Percentiles rank a stretch among this genome's conserved stretches.
Conservation (phyloP, 2,888 invertebrate species). For the Gibbula magus region DNA sequence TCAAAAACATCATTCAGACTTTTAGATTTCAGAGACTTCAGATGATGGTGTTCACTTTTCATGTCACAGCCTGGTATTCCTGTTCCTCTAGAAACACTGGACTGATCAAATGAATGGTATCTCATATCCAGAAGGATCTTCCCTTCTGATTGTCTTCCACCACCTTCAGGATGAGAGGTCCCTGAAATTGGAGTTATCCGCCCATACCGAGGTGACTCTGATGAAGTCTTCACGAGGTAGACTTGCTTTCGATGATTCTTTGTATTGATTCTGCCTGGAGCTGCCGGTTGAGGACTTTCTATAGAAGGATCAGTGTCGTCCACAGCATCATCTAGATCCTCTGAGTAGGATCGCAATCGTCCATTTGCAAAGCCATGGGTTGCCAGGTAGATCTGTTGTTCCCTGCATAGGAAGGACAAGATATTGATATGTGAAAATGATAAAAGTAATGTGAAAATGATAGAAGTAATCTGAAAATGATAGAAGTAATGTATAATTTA, state of each 20-base stretch:
- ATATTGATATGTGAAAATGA: no score
- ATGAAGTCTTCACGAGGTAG: neutral
- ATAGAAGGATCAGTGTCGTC: conserved; percentile 54
- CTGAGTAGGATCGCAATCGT: neutral
- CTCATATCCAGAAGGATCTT: conserved; percentile 4
- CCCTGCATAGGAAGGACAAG: neutral
- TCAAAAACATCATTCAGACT: conserved; percentile 3
- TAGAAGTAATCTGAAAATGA: no score
- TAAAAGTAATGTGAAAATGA: no score
- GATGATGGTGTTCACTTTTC: neutral
- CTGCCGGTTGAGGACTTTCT: conserved; percentile 29
- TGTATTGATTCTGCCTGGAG: neutral
- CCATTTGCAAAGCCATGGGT: neutral
- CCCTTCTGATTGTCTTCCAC: neutral
- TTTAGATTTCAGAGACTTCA: neutral
- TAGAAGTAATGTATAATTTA: no score
- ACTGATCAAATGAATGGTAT: neutral
- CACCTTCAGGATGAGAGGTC: neutral
- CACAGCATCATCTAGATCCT: conserved; percentile 37
- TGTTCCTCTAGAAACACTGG: neutral
- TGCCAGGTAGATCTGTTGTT: neutral
- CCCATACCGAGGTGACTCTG: neutral
- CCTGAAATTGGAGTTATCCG: neutral
- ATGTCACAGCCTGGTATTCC: neutral
- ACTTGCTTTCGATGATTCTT: neutral